Conservation (phyloP, 2,113 vertebrate genomes). For the Hippocampus zosterae region DNA sequence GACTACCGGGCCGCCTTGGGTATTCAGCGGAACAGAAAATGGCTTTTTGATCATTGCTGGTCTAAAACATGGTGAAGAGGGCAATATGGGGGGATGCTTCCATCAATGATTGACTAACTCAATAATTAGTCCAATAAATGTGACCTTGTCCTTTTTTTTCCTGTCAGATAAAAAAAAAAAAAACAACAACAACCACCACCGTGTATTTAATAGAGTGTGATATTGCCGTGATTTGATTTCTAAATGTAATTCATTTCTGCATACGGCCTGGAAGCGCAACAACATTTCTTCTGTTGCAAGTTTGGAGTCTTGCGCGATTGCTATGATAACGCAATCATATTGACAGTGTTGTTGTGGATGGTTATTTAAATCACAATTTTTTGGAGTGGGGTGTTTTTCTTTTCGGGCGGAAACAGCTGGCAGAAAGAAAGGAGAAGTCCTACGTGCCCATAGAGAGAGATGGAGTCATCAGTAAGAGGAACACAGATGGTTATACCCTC, state of each 20-base stretch:
- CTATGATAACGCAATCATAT: not conserved
- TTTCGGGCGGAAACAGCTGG: slow-evolving; percentile 70
- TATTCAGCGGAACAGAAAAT: no score
- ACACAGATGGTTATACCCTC: slow-evolving; percentile 52
- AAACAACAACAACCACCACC: no score
- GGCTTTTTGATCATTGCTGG: no score
- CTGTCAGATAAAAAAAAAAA: no score
- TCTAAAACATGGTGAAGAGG: no score
- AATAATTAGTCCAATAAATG: no score
- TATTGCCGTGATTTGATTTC: not conserved
- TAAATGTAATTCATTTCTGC: not conserved
- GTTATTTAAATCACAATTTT: slow-evolving; percentile 14
- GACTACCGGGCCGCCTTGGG: no score
- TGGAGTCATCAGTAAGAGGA: slow-evolving; percentile 70
- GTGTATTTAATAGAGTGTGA: not conserved
- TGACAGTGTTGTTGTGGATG: slow-evolving; percentile 13
- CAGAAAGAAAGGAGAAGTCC: slow-evolving; percentile 72
- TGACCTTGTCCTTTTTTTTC: no score
- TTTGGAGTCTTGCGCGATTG: not conserved
- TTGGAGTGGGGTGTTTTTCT: slow-evolving; percentile 7
- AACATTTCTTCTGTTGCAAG: not conserved
- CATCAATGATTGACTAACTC: no score
- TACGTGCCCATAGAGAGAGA: slow-evolving; percentile 50
- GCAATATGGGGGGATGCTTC: no score
- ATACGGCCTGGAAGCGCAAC: not conserved